Evolutionary conservation across 2,797 vertebrate species (phyloP).

Genomic region (Erpetoichthys calabaricus): DNA sequence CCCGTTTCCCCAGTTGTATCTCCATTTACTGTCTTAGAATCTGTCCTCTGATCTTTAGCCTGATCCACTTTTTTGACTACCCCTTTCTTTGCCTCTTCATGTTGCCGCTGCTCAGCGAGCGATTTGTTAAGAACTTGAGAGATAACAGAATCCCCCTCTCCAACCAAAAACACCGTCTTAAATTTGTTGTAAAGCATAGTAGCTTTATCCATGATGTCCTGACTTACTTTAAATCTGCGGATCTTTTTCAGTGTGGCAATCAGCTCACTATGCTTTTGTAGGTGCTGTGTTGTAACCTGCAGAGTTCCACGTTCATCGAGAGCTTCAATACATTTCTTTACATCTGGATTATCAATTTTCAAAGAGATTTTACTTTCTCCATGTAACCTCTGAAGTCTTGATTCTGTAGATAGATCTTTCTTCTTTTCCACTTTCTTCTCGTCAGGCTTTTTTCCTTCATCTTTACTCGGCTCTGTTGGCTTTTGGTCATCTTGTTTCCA

Average conservation of each 20-base stretch:
- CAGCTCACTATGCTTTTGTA: constrained; percentile 91
- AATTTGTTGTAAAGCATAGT: constrained; percentile 96
- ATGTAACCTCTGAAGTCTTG: constrained; percentile 79
- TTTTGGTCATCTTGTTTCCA: constrained; percentile 67
- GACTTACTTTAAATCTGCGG: constrained; percentile 85
- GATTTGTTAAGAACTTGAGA: constrained; percentile 94
- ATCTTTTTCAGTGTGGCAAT: constrained; percentile 94
- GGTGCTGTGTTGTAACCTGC: constrained; percentile 87
- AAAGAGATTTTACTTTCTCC: constrained; percentile 89
- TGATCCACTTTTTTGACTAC: constrained; percentile 67
- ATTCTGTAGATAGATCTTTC: constrained; percentile 81
- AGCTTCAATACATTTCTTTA: constrained; percentile 80
- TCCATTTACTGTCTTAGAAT: constrained; percentile 65
- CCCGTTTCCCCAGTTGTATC: constrained; percentile 54
- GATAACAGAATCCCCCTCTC: constrained; percentile 86
- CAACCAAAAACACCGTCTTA: constrained; percentile 94
- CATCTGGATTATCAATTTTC: constrained; percentile 91
- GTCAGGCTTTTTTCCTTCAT: constrained; percentile 76
- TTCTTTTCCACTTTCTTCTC: constrained; percentile 78
- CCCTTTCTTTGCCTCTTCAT: constrained; percentile 86
- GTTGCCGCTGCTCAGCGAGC: constrained; percentile 83
- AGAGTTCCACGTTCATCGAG: constrained; percentile 87
- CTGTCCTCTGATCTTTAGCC: constrained; percentile 60
- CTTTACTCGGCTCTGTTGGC: constrained; percentile 66
- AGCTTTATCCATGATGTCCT: constrained; percentile 94